Evolutionary conservation across 2,797 vertebrate genomes (phyloP), one percentile per base, ranked within the genome.

Genomic region (Gallinago stenura): DNA sequence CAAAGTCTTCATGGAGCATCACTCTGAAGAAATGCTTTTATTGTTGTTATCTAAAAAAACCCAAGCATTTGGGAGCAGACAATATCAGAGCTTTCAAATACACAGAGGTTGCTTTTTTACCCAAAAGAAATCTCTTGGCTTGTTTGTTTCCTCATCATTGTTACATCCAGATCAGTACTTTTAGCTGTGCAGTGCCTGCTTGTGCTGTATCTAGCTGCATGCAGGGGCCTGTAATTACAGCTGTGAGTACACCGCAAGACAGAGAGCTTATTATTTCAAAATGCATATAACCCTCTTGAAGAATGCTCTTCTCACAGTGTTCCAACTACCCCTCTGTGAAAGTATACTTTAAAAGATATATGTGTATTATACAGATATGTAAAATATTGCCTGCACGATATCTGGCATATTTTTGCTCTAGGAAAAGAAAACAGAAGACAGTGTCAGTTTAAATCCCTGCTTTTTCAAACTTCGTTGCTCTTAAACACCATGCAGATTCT

Each of bases 401-500:
- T 65, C 58, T 75, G 88, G 89, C 60, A 73, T 46, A 87, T 60
- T 93, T 96, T 87, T 90, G 51, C 68, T 70, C 39, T 25, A 7
- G 5, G 46, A 84, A 90, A 79, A 72, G 80, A 87, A 73, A 58
- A 75, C 81, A 62, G 76, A 92, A 76, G 15, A 60, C 35, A 48
- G 88, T 26, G 82, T 89, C 93, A 89, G 86, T 93, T 86, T 96
- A 90, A 75, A 69, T 51, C 65, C 78, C 88, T 50, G 46, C 82
- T 93, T 88, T 86, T 97, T 97, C 90, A 97, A 94, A 97, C 95
- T 90, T 89, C 89, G 72, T 50, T 50, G 89, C 95, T 95, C 81
- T 94, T 95, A 96, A 83, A 89, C 58, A 88, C 77, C 30, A 56
- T 15, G 93, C 95, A 72, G 80, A 94, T 90, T 96, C 95, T 97